These are phyloP conservation scores for Diaprepes abbreviatus DNA, from an alignment of 2,888 invertebrate species.

Conservation along the genomic window DNA sequence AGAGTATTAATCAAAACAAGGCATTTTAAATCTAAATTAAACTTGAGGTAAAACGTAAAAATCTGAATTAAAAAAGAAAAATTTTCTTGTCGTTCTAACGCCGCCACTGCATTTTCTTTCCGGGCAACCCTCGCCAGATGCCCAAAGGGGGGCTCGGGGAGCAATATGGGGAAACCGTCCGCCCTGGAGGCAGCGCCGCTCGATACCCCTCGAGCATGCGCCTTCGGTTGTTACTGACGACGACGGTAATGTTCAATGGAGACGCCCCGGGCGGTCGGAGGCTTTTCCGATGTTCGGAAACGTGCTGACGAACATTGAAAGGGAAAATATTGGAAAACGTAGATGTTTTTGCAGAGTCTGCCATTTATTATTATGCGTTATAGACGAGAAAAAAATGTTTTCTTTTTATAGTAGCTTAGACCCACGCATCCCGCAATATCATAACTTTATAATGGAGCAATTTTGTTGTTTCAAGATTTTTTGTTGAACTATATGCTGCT, in stretches of 20 bases:
- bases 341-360: not conserved
- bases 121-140: constrained; percentile 20
- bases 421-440: too few species aligned
- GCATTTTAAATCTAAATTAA: too few species aligned
- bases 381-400: not conserved
- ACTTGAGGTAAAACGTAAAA: too few species aligned
- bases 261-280: constrained; percentile 20
- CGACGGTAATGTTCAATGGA: constrained; percentile 15
- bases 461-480: too few species aligned
- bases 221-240: constrained; percentile 27
- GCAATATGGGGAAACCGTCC: constrained; percentile 10
- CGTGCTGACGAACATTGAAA: constrained; percentile 30
- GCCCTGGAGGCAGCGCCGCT: constrained; percentile 33
- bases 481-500: too few species aligned
- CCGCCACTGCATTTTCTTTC: constrained; percentile 12
- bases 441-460: too few species aligned
- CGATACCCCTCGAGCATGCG: constrained; percentile 45
- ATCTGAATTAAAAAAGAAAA: too few species aligned
- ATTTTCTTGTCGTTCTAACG: too few species aligned
- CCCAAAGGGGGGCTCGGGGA: constrained; percentile 23
- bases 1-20: too few species aligned
- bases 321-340: constrained; percentile 34
- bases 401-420: too few species aligned
- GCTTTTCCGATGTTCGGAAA: constrained; percentile 16
- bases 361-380: not conserved